Evolutionary conservation across 30 jellyfish, hydroid and myxozoan genomes (phyloP), one percentile per base, ranked within the genome.

Genomic region (Thelohanellus kitauei): DNA sequence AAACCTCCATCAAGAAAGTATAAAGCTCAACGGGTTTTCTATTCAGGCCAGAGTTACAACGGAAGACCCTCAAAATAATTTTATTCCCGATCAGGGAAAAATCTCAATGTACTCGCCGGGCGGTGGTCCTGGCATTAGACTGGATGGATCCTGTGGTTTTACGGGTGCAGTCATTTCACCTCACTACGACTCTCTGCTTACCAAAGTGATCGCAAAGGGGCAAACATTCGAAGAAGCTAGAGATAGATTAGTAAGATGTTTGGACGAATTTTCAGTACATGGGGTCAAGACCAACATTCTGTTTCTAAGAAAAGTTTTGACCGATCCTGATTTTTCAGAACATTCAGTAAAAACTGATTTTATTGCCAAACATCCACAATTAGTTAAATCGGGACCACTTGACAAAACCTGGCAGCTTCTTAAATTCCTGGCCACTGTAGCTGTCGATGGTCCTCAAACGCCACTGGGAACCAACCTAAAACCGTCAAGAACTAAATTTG

Each of bases 91-190:
- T 32, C 58, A 87, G 5, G 97, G 97, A 16, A 42, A 85, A 53
- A 64, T 78, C 20, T 8, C 8, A 5, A 89, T 55, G 18, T 78
- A 50, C 54, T 60, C 85, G 14, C 58, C 85, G 54, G 89, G 89
- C 6, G 97, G 65, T 41, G 97, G 97, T 4, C 66, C 66, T 85
- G 97, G 97, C 21, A 78, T 78, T 1, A 85, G 97, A 12, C 50
- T 78, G 44, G 97, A 78, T 39, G 67, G 97, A 16, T 88, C 97
- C 2, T 78, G 86, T 33, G 84, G 85, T 11, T 78, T 56, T 50
- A 62, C 97, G 46, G 97, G 97, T 16, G 97, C 97, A n/a, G 58
- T 55, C 19, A 50, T 78, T 40, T 64, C 97, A 1, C 97, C 97
- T 1, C 85, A 62, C 54, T 78, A 78, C 41, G 97, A 78, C 30